Conservation (phyloP, 2,797 vertebrate genomes). For the Coregonus sp. region DNA sequence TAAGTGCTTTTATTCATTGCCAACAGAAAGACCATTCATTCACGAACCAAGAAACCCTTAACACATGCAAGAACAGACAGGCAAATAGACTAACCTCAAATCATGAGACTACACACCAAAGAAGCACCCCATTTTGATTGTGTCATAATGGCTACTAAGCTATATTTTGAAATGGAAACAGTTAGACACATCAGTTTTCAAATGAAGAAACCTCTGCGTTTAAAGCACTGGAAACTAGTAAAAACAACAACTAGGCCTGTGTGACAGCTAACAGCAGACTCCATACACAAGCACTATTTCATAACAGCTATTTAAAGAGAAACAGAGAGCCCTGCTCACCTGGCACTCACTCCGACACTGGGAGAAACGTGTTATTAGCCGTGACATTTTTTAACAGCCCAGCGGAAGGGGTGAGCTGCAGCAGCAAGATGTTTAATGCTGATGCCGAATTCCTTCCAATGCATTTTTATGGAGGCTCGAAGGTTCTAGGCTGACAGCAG, state of each 20-base stretch:
- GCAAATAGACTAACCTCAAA: neutral
- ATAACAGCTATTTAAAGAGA: slow-evolving; percentile 33
- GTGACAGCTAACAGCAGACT: neutral
- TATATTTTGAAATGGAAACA: neutral
- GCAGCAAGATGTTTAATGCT: slow-evolving; percentile 31
- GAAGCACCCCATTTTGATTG: neutral
- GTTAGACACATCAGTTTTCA: slow-evolving; percentile 3
- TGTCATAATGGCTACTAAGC: slow-evolving; percentile 13
- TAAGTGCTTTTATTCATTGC: neutral
- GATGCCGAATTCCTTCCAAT: slow-evolving; percentile 34
- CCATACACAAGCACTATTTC: slow-evolving; percentile 19
- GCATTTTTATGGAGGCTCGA: slow-evolving; percentile 53
- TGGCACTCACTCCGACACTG: slow-evolving; percentile 50
- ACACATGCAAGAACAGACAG: slow-evolving; percentile 24
- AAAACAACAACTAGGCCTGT: neutral
- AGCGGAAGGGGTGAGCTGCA: slow-evolving; percentile 36
- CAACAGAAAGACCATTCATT: neutral
- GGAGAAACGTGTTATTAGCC: slow-evolving; percentile 49
- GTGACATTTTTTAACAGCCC: slow-evolving; percentile 59
- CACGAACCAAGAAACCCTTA: neutral
- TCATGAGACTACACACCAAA: neutral
- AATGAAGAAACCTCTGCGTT: neutral
- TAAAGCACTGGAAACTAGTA: neutral
- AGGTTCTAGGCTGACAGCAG: slow-evolving; percentile 32
- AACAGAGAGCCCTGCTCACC: slow-evolving; percentile 48